Conservation (phyloP, 1,140 invertebrate species). For the Ylistrum balloti region DNA sequence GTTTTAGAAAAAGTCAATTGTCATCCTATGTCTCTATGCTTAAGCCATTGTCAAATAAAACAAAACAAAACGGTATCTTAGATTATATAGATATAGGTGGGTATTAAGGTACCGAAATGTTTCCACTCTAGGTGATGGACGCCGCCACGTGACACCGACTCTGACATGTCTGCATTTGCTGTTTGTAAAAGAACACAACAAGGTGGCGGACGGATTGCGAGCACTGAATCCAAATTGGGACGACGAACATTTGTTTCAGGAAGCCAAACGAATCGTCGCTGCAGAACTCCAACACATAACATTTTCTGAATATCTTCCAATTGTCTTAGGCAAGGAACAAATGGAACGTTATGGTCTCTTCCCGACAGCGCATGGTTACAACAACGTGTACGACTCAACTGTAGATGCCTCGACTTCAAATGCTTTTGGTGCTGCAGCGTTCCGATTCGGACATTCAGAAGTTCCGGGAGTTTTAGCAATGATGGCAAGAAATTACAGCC, state of each 20-base stretch:
- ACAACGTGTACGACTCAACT: conserved; percentile 86
- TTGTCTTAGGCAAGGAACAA: conserved; percentile 34
- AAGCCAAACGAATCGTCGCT: conserved; percentile 90
- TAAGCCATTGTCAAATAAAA: no score
- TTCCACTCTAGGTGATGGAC: conserved; percentile 65
- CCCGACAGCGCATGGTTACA: neutral
- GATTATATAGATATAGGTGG: no score
- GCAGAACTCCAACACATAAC: conserved; percentile 91
- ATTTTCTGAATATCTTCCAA: conserved; percentile 92
- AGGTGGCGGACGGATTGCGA: conserved; percentile 90
- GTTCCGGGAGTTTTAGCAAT: conserved; percentile 17
- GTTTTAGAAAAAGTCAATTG: no score
- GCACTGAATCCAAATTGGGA: conserved; percentile 91
- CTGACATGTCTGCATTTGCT: conserved; percentile 96
- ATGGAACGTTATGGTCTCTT: conserved; percentile 41
- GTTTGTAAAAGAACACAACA: conserved; percentile 97
- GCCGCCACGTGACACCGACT: conserved; percentile 60
- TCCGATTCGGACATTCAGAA: conserved; percentile 83
- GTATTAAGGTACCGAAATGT: no score
- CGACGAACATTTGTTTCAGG: conserved; percentile 96
- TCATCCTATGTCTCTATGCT: no score
- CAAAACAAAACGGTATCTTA: no score
- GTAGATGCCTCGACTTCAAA: conserved; percentile 91
- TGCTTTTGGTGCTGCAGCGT: conserved; percentile 85
- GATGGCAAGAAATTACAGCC: neutral